Evolutionary conservation across 2,797 vertebrate genomes (phyloP), one percentile per base, ranked within the genome.

Genomic region (Percopsis omiscomaycus): DNA sequence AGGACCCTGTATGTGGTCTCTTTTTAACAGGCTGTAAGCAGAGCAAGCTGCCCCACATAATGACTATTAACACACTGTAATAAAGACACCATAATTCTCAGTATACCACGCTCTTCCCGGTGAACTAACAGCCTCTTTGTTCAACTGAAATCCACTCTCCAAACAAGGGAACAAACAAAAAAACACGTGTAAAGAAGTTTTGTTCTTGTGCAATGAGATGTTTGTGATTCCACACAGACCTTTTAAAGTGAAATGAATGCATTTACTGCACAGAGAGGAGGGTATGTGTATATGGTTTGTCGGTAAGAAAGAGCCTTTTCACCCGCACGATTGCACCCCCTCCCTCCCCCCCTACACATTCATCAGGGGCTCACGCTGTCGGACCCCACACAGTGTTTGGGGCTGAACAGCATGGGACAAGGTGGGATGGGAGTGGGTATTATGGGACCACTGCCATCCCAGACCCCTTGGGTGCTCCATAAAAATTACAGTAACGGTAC

Each of bases 221-320:
- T 37, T 37, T 37, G 32, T 37, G 32, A 28, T 58, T 61, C 53
- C 22, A 46, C 6, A 27, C 53, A 30, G 64, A 46, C 66, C 30
- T 32, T 13, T 37, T 37, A 27, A 73, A 64, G 16, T 9, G 37
- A 47, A 63, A 69, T 69, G 28, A 27, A 55, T 66, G 61, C 42
- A 71, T 65, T 55, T 68, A n/a, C 51, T 2, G 55, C 30, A 3
- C 16, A 53, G 55, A 47, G 54, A 16, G 54, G 32, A 22, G 32
- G 5, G 5, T 37, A 8, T 3, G 32, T 37, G 32, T 5, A 37
- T 37, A 37, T 37, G 32, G 32, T 37, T 37, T 37, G 3, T 5
- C 32, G 6, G 32, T 5, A 37, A 37, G 32, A 37, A 37, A 37
- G 32, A 37, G 8, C 32, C 6, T 8, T 37, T 8, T 37, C 32